Percentiles rank a stretch among this genome's conserved stretches.
Evolutionary conservation across 2,113 vertebrate genomes (phyloP).

Genomic region (Isurus oxyrinchus): DNA sequence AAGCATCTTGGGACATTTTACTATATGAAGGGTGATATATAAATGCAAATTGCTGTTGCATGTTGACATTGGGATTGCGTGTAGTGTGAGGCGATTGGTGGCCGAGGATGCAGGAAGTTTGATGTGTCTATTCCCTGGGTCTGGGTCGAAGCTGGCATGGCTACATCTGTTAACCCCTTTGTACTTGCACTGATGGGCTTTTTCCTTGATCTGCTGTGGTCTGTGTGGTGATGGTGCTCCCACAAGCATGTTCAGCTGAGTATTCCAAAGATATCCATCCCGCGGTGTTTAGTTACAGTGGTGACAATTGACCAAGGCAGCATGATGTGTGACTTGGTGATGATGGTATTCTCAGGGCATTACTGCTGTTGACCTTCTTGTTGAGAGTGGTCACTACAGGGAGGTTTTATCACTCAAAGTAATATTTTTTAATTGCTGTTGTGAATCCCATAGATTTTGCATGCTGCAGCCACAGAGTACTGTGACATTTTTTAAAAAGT

Average conservation of each 20-base stretch:
- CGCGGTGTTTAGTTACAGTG: no score
- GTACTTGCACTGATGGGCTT: neutral
- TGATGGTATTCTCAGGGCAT: no score
- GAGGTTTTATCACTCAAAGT: neutral
- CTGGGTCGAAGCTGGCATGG: neutral
- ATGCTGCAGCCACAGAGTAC: neutral
- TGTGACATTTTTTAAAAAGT: neutral
- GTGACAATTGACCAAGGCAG: neutral
- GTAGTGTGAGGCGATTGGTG: neutral
- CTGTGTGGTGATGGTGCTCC: neutral
- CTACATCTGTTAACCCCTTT: neutral
- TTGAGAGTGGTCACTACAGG: neutral
- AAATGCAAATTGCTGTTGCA: neutral
- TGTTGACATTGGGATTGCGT: neutral
- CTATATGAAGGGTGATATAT: neutral
- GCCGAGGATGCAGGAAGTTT: neutral
- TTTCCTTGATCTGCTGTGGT: neutral
- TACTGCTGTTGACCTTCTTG: neutral
- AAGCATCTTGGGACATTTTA: neutral
- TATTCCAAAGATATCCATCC: neutral
- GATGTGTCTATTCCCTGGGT: neutral
- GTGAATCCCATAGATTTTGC: neutral
- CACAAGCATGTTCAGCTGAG: neutral
- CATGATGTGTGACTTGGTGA: neutral
- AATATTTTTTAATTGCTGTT: neutral